phyloP scores from a whole-genome alignment of 2,113 vertebrate species.

The Poecile atricapillus region DNA sequence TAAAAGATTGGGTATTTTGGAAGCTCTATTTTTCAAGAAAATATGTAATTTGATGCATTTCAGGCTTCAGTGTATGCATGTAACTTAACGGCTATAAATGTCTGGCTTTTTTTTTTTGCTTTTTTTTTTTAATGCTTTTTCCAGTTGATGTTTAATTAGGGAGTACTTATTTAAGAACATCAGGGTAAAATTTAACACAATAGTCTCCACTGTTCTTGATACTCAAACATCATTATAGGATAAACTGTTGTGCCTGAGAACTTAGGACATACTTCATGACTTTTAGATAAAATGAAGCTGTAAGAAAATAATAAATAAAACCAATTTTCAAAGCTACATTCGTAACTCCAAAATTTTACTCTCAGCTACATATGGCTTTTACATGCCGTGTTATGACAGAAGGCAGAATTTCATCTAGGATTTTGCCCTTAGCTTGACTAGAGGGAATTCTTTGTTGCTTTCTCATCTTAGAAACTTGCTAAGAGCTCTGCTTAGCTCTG shows the following conservation, averaged over 20 bases:
- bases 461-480: neutral
- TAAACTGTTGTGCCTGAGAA: neutral
- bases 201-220: neutral
- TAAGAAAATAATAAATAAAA: neutral
- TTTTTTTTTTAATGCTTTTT: neutral
- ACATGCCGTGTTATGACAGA: neutral
- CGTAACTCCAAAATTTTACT: neutral
- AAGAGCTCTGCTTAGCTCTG: neutral
- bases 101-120: neutral
- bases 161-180: neutral
- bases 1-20: neutral
- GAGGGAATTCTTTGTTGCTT: neutral
- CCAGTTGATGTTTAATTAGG: neutral
- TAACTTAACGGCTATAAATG: neutral
- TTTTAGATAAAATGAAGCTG: neutral
- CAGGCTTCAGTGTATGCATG: neutral
- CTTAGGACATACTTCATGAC: neutral
- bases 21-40: neutral
- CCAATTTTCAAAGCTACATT: neutral
- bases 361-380: neutral
- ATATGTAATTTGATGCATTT: fast-evolving
- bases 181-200: neutral
- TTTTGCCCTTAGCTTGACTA: neutral
- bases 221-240: neutral
- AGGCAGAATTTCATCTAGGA: neutral